Evolutionary conservation across 2,888 invertebrate species (phyloP), one percentile per base, ranked within the genome.

Genomic region (Petrolisthes cinctipes): DNA sequence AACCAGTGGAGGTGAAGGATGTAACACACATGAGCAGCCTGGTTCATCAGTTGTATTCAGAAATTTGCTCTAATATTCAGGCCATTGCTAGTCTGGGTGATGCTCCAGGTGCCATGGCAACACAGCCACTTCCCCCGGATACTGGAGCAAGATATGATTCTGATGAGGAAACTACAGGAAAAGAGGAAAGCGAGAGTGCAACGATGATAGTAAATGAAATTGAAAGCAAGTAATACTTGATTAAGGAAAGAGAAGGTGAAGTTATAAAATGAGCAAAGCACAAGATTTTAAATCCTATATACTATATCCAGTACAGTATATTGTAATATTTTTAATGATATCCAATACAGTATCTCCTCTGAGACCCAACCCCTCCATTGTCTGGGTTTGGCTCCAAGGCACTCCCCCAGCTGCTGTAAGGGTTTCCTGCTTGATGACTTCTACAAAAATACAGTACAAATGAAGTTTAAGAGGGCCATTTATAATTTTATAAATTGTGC

Each of bases 1-100:
- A 92, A 0, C 92, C 92, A 79, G 93, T 94, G 54, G 92, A 93
- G 93, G 91, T 91, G 17, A 85, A 88, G 79, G 90, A 90, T 87
- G 90, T 90, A n/a, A 90, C 89, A 4, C 88, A 89, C 61, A 90
- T 90, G 90, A 90, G 90, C 61, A 86, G 83, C 71, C 56, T 90
- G 56, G 90, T 90, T 11, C 90, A 90, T 76, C 86, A 90, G 82
- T 61, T 90, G 78, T 90, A 90, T 79, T 82, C 86, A 7, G 89
- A 90, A 56, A 84, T 89, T 11, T 90, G 90, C 79, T 86, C 86
- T 7, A 85, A 84, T 17, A 85, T 89, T 20, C 84, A 87, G 14
- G 79, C 86, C 68, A 71, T 83, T 75, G 84, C 80, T 23, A 61
- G 83, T 20, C n/a, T 83, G 23, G 81, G 81, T 54, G 87, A 86